Percentiles rank a stretch among this genome's conserved stretches.
Evolutionary conservation across 2,113 vertebrate species (phyloP).

Genomic region (Emydocephalus ijimae): DNA sequence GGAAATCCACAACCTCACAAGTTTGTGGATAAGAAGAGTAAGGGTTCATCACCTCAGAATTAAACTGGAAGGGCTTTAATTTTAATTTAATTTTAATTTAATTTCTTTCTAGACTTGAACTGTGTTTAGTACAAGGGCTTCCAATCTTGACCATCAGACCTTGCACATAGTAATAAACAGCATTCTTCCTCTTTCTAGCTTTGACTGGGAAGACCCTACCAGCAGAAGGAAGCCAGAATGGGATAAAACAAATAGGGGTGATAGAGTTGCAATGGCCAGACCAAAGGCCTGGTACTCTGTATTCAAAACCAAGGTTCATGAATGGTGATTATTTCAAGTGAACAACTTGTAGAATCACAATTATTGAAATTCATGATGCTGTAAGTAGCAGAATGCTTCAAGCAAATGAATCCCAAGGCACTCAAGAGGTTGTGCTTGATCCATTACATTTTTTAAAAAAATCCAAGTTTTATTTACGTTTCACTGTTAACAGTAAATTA

Average conservation of each 20-base stretch:
- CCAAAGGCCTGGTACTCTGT: background rate
- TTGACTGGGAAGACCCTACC: background rate
- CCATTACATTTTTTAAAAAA: constrained; percentile 41
- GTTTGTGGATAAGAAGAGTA: constrained; percentile 32
- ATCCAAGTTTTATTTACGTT: constrained; percentile 37
- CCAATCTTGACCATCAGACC: background rate
- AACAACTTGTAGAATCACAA: constrained; percentile 35
- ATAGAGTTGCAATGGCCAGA: constrained; percentile 23
- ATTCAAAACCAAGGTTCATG: background rate
- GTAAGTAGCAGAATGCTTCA: constrained; percentile 38
- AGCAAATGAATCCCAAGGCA: constrained; percentile 53
- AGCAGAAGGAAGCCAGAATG: background rate
- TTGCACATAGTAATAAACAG: background rate
- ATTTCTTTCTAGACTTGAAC: constrained; percentile 33
- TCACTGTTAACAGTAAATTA: constrained; percentile 49
- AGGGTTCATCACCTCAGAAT: constrained; percentile 36
- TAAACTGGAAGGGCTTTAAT: constrained; percentile 35
- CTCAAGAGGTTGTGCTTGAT: constrained; percentile 44
- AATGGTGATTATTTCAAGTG: constrained; percentile 22
- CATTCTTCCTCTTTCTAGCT: background rate
- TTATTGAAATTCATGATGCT: constrained; percentile 35
- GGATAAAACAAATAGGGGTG: constrained; percentile 1
- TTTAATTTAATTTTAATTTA: background rate
- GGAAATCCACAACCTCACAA: constrained; percentile 52
- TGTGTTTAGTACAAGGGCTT: background rate